Evolutionary conservation across 2,113 vertebrate species (phyloP).

Genomic region (Myiagra hebetior): DNA sequence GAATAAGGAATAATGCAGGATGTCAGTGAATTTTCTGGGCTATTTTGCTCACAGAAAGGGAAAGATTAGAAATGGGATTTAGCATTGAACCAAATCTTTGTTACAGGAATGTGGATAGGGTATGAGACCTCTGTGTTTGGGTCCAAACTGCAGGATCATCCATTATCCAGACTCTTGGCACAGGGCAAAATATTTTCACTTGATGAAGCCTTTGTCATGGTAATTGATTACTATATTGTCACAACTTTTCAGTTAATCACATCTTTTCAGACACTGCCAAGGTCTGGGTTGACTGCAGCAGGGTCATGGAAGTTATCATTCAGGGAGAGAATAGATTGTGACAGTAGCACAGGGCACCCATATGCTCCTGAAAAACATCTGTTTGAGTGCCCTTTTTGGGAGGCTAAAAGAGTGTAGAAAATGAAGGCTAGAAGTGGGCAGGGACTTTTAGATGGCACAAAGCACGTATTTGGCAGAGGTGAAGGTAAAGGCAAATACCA

Average conservation of each 20-base stretch:
- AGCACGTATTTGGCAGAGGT: neutral
- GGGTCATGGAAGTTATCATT: neutral
- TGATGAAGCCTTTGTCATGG: neutral
- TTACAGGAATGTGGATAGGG: neutral
- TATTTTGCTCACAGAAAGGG: neutral
- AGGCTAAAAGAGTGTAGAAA: neutral
- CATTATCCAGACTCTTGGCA: neutral
- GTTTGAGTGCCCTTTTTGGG: neutral
- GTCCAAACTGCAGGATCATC: neutral
- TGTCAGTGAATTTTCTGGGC: neutral
- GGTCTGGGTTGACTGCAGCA: neutral
- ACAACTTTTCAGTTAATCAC: conserved; percentile 41
- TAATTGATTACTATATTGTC: conserved; percentile 29
- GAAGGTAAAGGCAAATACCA: neutral
- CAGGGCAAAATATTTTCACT: conserved; percentile 12
- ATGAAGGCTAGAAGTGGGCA: neutral
- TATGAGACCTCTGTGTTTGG: neutral
- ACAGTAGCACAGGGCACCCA: neutral
- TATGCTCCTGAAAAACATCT: neutral
- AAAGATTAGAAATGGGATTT: neutral
- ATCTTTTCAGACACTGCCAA: conserved; percentile 17
- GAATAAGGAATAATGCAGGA: neutral
- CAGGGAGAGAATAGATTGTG: neutral
- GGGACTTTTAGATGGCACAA: neutral
- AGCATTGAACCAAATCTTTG: neutral